A percentile compares a stretch with the other conserved stretches of the same genome.
Conservation (phyloP, 2,113 vertebrate species). For the Microtus ochrogaster region DNA sequence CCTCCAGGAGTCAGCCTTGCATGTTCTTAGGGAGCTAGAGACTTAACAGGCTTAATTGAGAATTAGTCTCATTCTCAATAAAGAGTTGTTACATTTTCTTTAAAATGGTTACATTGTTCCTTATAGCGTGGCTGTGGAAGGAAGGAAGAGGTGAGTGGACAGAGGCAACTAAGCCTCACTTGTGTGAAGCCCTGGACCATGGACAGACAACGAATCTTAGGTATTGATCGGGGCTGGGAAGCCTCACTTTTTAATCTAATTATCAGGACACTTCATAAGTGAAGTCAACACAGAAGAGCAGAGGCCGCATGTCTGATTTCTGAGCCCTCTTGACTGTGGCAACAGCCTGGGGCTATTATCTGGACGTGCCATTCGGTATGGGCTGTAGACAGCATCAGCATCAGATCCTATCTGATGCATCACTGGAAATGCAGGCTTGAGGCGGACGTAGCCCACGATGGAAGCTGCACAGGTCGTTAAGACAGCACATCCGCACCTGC, state of each 20-base stretch:
- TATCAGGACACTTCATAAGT: not conserved
- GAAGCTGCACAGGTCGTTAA: not conserved
- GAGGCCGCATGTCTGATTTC: not conserved
- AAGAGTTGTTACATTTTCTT: not conserved
- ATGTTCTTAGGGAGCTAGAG: not conserved
- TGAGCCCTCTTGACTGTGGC: not conserved
- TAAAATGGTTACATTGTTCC: not conserved
- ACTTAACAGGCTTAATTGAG: not conserved
- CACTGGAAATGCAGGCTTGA: fast-evolving
- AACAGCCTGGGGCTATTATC: not conserved
- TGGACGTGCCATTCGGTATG: not conserved
- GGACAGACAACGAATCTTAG: not conserved
- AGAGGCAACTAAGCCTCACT: too few species aligned
- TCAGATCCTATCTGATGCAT: fast-evolving
- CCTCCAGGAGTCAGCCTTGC: not conserved
- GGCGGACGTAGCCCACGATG: fast-evolving
- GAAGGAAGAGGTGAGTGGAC: too few species aligned
- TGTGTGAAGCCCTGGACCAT: too few species aligned
- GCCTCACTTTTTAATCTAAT: not conserved
- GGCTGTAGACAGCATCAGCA: not conserved
- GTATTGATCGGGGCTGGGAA: not conserved
- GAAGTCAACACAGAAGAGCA: not conserved
- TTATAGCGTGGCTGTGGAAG: not conserved
- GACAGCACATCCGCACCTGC: not conserved
- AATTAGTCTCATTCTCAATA: not conserved